Evolutionary conservation across 2,888 invertebrate genomes (phyloP).

Genomic region (Leucophenga montana): DNA sequence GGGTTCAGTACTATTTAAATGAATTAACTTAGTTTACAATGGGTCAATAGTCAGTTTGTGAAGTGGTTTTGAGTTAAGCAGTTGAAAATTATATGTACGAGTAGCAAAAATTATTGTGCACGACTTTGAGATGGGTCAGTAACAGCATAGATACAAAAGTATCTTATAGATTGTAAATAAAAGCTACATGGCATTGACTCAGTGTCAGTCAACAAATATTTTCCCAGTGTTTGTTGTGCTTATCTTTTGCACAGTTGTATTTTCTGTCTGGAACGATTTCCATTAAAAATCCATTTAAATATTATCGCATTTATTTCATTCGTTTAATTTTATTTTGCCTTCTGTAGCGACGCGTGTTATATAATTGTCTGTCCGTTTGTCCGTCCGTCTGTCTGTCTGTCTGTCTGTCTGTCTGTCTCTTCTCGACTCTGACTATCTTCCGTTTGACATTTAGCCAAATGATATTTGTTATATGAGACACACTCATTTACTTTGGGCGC

Average conservation of each 20-base stretch:
- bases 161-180: no score
- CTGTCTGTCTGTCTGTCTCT: neutral
- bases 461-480: conserved; percentile 30
- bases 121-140: conserved; percentile 7
- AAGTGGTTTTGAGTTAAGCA: no score
- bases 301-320: conserved; percentile 43
- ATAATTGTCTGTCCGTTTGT: neutral
- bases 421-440: conserved; percentile 34
- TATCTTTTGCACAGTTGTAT: conserved; percentile 1
- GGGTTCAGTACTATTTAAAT: no score
- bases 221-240: no score
- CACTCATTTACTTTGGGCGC: neutral
- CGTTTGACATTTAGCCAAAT: conserved; percentile 59
- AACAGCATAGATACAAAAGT: neutral
- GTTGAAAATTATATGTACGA: no score
- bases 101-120: neutral
- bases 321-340: neutral
- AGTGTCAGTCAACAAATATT: no score
- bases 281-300: conserved; percentile 63
- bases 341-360: conserved; percentile 19
- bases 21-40: no score
- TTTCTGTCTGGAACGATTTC: conserved; percentile 36
- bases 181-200: no score
- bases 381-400: no score
- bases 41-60: no score